phyloP scores from a whole-genome alignment of 2,797 vertebrate genomes.

The Neopelma chrysocephalum region DNA sequence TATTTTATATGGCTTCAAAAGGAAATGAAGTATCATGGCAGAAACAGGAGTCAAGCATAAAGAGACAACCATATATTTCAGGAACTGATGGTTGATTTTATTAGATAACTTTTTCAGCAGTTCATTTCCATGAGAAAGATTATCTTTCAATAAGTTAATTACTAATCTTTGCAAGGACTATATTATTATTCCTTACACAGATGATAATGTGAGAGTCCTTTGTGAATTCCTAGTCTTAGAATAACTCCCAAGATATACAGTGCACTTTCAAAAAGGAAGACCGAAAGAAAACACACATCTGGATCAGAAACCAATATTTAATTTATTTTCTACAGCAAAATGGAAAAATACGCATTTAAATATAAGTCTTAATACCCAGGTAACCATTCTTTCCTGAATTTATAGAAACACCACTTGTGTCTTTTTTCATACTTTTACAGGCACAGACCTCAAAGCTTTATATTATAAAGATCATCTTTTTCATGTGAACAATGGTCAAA shows the following conservation, averaged over 20 bases:
- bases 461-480: not conserved
- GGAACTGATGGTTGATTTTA: not conserved
- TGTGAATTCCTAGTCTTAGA: not conserved
- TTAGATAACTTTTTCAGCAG: not conserved
- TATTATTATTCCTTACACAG: not conserved
- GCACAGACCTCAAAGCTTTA: fast-evolving
- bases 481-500: not conserved
- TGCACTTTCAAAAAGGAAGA: not conserved
- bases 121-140: not conserved
- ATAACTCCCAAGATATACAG: not conserved
- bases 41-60: not conserved
- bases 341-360: not conserved
- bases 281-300: not conserved
- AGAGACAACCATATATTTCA: not conserved
- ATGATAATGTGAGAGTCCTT: not conserved
- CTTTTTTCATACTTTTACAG: not conserved
- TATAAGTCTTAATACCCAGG: not conserved
- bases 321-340: not conserved
- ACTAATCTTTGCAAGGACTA: not conserved
- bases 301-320: not conserved
- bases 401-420: not conserved
- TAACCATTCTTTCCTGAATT: not conserved
- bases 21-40: not conserved
- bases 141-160: not conserved
- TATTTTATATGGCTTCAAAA: not conserved